Evolutionary conservation across 2,113 vertebrate species (phyloP), one percentile per base, ranked within the genome.

Genomic region (Anguilla rostrata): DNA sequence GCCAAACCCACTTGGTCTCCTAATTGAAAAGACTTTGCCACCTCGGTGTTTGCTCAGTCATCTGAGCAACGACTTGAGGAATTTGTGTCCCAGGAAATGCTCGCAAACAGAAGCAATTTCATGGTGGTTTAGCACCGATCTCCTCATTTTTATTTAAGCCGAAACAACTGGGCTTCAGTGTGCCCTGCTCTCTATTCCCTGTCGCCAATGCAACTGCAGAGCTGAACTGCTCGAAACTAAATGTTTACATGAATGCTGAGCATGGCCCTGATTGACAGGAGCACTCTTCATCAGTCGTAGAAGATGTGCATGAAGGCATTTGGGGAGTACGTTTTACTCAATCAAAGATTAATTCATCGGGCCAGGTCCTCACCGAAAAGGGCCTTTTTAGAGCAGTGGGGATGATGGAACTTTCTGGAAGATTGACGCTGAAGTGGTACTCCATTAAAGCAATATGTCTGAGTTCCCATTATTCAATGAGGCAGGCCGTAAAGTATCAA

Each of bases 41-140:
- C 20, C 41, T 49, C 12, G 60, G 18, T 75, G 26, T 43, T 75
- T 75, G 46, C 22, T n/a, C 41, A 82, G 26, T 41, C 46, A 53
- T 82, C 43, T 82, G 81, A n/a, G 41, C 81, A 81, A 81, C 22
- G 39, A 41, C 40, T 81, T 40, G 20, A 41, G 78, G 12, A 80
- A 80, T 43, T 41, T 26, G 80, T 81, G 39, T 81, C 39, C 20
- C 20, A 81, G 80, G 39, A 41, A 81, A 26, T 41, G 80, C 22
- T 81, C 20, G 16, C 22, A 81, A 81, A 49, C 46, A 82, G 26
- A 81, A 81, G 81, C 26, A 49, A 46, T 82, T 82, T 82, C 41
- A 82, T 43, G 81, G 20, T 82, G 26, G 40, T 82, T 43, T 82
- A 26, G 41, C 41, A 49, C 81, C 53, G 41, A 49, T 43, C 40